A percentile compares a stretch with the other conserved stretches of the same genome.
These are phyloP conservation scores for Lysiphlebus fabarum DNA, from an alignment of 1,140 invertebrate species.

Conservation along the genomic window DNA sequence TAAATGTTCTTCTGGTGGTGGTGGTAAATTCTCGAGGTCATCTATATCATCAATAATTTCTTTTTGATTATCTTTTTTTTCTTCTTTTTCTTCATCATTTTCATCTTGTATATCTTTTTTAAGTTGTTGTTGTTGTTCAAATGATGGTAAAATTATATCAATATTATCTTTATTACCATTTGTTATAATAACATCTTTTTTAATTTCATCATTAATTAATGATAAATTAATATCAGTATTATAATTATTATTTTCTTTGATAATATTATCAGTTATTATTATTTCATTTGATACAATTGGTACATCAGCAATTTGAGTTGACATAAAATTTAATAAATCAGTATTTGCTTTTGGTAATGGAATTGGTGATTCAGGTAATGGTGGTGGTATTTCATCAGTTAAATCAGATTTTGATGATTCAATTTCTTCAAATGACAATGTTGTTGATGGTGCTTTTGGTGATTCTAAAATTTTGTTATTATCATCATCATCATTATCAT, in stretches of 20 bases:
- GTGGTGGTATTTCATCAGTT: constrained; percentile 34
- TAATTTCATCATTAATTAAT: background rate
- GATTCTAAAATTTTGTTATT: background rate
- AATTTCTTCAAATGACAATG: constrained; percentile 1
- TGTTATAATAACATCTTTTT: background rate
- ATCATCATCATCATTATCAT: no score
- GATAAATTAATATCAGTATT: background rate
- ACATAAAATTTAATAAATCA: constrained; percentile 27
- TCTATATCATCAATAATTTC: background rate
- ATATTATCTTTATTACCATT: background rate
- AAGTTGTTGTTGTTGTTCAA: no score
- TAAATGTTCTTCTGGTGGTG: constrained; percentile 28
- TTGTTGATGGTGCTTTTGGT: background rate
- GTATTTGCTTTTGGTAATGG: constrained; percentile 28
- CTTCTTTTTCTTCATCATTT: no score
- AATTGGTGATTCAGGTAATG: constrained; percentile 38
- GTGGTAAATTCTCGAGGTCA: constrained; percentile 23
- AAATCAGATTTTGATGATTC: constrained; percentile 3
- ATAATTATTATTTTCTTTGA: background rate
- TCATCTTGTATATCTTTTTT: no score
- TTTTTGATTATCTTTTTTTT: background rate
- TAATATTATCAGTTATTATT: background rate
- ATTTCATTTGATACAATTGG: background rate
- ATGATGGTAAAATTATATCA: background rate
- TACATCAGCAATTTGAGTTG: constrained; percentile 25